Percentiles rank a stretch among this genome's conserved stretches.
Conservation (phyloP, 92 coral and sea anemone species). For the Pocillopora grandis region DNA sequence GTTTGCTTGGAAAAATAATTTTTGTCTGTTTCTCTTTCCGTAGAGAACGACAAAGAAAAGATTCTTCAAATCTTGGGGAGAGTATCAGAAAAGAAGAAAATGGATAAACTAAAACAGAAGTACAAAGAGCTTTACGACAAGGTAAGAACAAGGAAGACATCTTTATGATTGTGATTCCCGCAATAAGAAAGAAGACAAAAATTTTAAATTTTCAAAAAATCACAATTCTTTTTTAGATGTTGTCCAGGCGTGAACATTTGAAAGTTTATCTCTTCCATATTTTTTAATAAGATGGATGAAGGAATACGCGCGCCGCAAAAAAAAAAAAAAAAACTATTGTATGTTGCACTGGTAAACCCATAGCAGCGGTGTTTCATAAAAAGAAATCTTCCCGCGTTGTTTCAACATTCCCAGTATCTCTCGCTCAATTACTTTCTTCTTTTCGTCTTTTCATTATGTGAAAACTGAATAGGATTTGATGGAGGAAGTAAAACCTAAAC, state of each 20-base stretch:
- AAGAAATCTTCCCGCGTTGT: background rate
- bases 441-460: no score
- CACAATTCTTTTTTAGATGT: no score
- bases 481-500: conserved; percentile 74
- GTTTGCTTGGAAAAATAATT: background rate
- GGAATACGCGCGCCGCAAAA: no score
- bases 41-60: conserved; percentile 75
- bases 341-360: no score
- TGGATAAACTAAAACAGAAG: conserved; percentile 58
- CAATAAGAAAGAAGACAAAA: no score
- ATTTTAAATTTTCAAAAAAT: no score
- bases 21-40: background rate
- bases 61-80: conserved; percentile 79
- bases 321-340: no score
- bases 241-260: no score
- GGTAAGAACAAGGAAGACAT: conserved; percentile 35
- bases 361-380: no score
- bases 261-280: no score
- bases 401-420: background rate
- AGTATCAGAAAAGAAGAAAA: conserved; percentile 75
- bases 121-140: conserved; percentile 75
- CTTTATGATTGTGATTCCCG: no score
- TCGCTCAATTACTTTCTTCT: background rate
- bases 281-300: no score
- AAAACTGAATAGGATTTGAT: conserved; percentile 66